A percentile compares a stretch with the other conserved stretches of the same genome.
Conservation (phyloP, 2,113 vertebrate species). For the Phylloscopus trochiloides region DNA sequence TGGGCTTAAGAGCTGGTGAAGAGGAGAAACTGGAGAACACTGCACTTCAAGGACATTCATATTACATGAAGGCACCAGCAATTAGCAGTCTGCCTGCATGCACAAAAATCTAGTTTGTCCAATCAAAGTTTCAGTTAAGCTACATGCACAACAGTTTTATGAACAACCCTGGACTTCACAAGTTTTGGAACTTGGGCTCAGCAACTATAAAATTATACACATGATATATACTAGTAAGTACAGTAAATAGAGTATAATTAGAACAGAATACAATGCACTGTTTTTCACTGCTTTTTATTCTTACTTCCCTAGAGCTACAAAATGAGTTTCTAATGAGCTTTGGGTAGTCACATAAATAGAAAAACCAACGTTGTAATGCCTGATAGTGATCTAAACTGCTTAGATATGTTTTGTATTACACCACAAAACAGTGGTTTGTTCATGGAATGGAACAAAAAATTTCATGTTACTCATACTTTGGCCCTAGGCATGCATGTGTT, state of each 20-base stretch:
- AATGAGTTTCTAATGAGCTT: constrained; percentile 76
- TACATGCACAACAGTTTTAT: not conserved
- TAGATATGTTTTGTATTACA: constrained; percentile 77
- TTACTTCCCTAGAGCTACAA: constrained; percentile 69
- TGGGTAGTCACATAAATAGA: constrained; percentile 77
- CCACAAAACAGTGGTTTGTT: constrained; percentile 81
- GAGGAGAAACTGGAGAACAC: not conserved
- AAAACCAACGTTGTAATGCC: constrained; percentile 72
- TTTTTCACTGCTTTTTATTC: constrained; percentile 68
- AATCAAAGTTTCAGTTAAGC: not conserved
- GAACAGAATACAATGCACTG: constrained; percentile 64
- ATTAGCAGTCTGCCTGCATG: not conserved
- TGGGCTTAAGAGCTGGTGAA: not conserved
- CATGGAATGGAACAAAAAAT: constrained; percentile 80
- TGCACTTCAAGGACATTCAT: not conserved
- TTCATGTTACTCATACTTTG: constrained; percentile 80
- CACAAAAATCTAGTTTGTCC: not conserved
- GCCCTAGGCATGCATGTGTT: constrained; percentile 78
- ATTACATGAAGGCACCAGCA: not conserved
- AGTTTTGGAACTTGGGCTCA: not conserved
- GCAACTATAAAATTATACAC: constrained; percentile 64
- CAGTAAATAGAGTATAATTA: constrained; percentile 71
- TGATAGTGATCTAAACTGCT: constrained; percentile 78
- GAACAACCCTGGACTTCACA: constrained; percentile 21
- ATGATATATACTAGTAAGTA: constrained; percentile 68